Base-by-base conservation (phyloP, 1,140 invertebrate species). In the Drosophila quadrilineata region DNA sequence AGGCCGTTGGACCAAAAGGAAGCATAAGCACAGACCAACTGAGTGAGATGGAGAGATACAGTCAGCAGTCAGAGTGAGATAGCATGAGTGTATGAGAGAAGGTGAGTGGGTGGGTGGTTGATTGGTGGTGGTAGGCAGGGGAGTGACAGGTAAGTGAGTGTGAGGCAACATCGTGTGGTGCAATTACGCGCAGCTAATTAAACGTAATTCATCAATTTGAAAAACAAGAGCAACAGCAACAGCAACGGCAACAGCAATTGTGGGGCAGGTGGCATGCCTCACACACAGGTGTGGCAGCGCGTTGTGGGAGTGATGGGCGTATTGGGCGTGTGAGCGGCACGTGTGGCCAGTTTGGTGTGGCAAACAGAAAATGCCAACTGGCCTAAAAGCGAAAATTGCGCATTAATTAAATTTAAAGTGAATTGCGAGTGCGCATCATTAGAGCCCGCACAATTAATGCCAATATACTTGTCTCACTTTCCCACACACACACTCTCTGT, bases 401-500 rank as follows among this genome's bases (percentile, higher is more conserved):
- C 69, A 84, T 82, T 82, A 82, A 82, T 82, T 82, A 76, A 76
- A 82, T 73, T 73, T 66, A 76, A 84, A 84, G 64, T 43, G 77
- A 57, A 49, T 52, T 46, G 52, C 50, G 63, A 76, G 67, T 60
- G 69, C 59, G 72, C 72, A 73, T 82, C 76, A 84, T 82, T 82
- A 82, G 77, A 76, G 77, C 60, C 46, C 46, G 68, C 56, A 66
- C 68, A 82, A 82, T 73, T 76, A 84, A 65, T 76, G 64, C 19
- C 54, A 59, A 59, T 72, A 76, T 76, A 72, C 76, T 59, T 66
- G 68, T 40, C 12, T 8, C 24, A 50, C 22, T 6, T 24, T 6
- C n/a, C 29, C 9, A 1, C 21, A 0, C 40, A 3, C 10, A 9
- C 53, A 9, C 17, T 1, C 17, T 22, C 41, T 0, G 0, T 6